Evolutionary conservation across 2,888 invertebrate species (phyloP), one percentile per base, ranked within the genome.

Genomic region (Drosophila subquinaria): DNA sequence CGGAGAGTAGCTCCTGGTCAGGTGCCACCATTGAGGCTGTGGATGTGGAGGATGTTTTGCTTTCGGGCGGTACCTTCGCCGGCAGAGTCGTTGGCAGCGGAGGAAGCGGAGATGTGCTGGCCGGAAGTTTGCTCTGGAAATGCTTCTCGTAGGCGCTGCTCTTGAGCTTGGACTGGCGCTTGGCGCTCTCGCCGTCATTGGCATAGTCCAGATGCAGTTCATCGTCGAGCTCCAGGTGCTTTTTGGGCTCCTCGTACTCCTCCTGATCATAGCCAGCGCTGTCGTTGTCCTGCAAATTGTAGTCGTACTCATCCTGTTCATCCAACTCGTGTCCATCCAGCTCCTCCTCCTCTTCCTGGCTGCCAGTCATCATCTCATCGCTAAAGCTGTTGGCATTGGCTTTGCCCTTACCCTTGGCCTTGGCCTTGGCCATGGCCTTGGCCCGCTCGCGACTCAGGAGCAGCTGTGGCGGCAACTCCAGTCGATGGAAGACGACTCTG

Each of bases 401-500:
- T 35, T 89, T 90, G 30, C 53, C 66, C 69, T 72, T 76, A 52
- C 66, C 69, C n/a, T 71, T 73, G 36, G 5, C 66, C 38, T 89
- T 90, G 33, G 56, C 66, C 67, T 72, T 76, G 55, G 68, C 66
- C 38, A 88, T 90, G 33, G 56, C 66, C 69, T 73, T 76, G 55
- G 68, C 69, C n/a, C 73, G 72, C 27, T 62, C 72, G 1, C 69
- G 68, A 1, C 63, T 69, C 0, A 82, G 66, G 43, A 91, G 92
- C 93, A 56, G 73, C 56, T 84, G 90, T 69, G 93, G 94, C 17
- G 96, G 95, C 95, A 97, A 95, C 92, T 97, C 96, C 57, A 98
- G 94, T 0, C 98, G 96, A 91, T 98, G 97, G 93, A 99, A 98
- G 1, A 98, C 96, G 1, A 99, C 97, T 81, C 97, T 95, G 72